phyloP scores from a whole-genome alignment of 2,888 invertebrate species.

The Morpho deidamia region DNA sequence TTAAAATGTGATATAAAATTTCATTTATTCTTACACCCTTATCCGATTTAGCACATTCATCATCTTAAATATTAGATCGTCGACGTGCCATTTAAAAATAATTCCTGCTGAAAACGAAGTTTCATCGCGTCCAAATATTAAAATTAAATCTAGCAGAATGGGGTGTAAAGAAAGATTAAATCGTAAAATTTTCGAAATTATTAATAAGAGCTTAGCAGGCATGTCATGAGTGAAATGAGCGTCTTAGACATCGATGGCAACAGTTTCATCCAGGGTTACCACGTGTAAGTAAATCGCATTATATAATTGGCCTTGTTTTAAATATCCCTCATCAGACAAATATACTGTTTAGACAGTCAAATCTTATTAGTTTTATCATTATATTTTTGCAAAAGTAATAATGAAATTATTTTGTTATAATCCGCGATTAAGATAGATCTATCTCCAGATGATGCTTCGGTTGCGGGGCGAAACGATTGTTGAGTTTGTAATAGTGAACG shows the following conservation, averaged over 20 bases:
- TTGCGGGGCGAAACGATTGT: too few relatives aligned
- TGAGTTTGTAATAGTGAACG: too few relatives aligned
- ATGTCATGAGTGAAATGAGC: slow-evolving; percentile 36
- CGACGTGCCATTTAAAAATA: slow-evolving; percentile 12
- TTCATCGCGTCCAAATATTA: slow-evolving; percentile 24
- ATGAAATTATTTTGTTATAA: too few relatives aligned
- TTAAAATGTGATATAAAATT: not conserved
- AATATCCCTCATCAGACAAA: too few relatives aligned
- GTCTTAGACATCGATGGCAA: slow-evolving; percentile 44
- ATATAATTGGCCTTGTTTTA: not conserved
- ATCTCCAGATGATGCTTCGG: too few relatives aligned
- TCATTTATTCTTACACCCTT: slow-evolving; percentile 7
- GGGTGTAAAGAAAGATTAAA: too few relatives aligned
- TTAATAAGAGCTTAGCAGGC: slow-evolving; percentile 17
- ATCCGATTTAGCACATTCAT: slow-evolving; percentile 15
- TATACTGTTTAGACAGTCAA: too few relatives aligned
- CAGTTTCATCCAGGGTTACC: slow-evolving; percentile 25
- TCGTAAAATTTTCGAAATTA: too few relatives aligned
- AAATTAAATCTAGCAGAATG: slow-evolving; percentile 10
- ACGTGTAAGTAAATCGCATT: not conserved
- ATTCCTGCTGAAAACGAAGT: slow-evolving; percentile 9
- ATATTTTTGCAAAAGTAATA: too few relatives aligned
- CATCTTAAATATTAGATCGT: slow-evolving; percentile 9
- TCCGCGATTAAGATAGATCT: too few relatives aligned
- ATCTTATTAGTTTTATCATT: too few relatives aligned